These are phyloP conservation scores for Phasianus colchicus DNA, from an alignment of 2,113 vertebrate species.

Conservation along the genomic window DNA sequence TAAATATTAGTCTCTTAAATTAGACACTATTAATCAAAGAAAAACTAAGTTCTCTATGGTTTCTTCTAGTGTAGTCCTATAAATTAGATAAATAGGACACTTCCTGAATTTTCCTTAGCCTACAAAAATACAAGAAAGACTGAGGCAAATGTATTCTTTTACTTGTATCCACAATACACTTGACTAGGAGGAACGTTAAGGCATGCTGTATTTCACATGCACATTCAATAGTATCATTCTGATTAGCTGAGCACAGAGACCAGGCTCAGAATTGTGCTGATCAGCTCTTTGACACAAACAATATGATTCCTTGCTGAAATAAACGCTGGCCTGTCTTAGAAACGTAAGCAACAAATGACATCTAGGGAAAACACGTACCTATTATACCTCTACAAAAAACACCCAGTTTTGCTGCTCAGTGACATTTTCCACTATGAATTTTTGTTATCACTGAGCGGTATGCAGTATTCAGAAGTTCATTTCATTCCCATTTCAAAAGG, in stretches of 20 bases:
- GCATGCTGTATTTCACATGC: background rate
- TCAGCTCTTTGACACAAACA: background rate
- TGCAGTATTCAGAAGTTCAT: slow-evolving; percentile 27
- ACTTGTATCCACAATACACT: background rate
- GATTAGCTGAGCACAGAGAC: background rate
- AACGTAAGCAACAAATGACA: background rate
- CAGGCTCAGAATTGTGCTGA: background rate
- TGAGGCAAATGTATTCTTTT: background rate
- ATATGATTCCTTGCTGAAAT: background rate
- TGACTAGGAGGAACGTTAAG: background rate
- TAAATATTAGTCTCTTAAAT: background rate
- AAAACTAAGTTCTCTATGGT: background rate
- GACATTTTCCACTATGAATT: background rate
- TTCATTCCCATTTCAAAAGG: slow-evolving; percentile 10
- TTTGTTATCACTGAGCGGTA: background rate
- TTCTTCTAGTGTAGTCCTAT: background rate
- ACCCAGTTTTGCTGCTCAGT: background rate
- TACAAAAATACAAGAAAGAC: background rate
- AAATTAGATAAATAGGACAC: background rate
- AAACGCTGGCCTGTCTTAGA: background rate
- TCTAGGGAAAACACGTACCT: background rate
- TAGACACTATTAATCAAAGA: background rate
- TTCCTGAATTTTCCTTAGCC: background rate
- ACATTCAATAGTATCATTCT: background rate
- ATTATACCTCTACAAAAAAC: background rate